Evolutionary conservation across 2,113 vertebrate species (phyloP).

Genomic region (human (Homo sapiens)): GRCh38 chr9:126962001-126962500

Average conservation of each 20-base stretch:
- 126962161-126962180: background rate
- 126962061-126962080: background rate
- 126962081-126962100: background rate
- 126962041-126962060: background rate
- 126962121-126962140: background rate
- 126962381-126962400: background rate
- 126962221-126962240: slow-evolving; percentile 81
- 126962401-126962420: slow-evolving; percentile 1
- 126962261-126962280: slow-evolving; percentile 79
- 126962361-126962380: background rate
- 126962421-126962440: background rate
- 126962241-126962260: slow-evolving; percentile 80
- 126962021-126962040: slow-evolving; percentile 10
- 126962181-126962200: background rate
- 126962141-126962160: background rate
- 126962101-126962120: background rate
- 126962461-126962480: background rate
- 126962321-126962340: slow-evolving; percentile 87
- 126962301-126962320: slow-evolving; percentile 90
- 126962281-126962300: slow-evolving; percentile 88
- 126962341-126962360: slow-evolving; percentile 85
- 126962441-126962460: slow-evolving; percentile 44
- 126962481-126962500: slow-evolving; percentile 19
- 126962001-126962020: background rate
- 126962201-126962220: slow-evolving; percentile 74